A percentile compares a stretch with the other conserved stretches of the same genome.
Evolutionary conservation across 2,797 vertebrate genomes (phyloP).

Genomic region (Craterocephalus amniculus): DNA sequence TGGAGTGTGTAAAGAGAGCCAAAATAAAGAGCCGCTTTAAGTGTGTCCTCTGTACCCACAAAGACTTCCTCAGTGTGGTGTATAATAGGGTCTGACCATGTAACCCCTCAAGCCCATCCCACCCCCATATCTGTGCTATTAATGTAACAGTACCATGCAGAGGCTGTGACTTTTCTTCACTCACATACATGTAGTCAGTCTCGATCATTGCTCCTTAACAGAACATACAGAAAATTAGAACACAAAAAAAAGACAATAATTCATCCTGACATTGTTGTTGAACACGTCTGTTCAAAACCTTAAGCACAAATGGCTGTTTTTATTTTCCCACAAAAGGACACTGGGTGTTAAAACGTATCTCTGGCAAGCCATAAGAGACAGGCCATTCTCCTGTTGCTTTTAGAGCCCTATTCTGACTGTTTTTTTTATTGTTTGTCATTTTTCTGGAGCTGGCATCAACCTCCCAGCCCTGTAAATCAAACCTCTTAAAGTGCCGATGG

Average conservation of each 20-base stretch:
- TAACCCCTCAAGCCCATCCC: slow-evolving; percentile 75
- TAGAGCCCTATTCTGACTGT: slow-evolving; percentile 80
- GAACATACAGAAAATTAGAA: slow-evolving; percentile 70
- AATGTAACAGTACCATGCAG: slow-evolving; percentile 85
- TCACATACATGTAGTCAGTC: slow-evolving; percentile 88
- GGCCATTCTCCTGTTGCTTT: slow-evolving; percentile 85
- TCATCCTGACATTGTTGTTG: slow-evolving; percentile 72
- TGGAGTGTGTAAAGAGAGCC: slow-evolving; percentile 78
- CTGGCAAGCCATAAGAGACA: slow-evolving; percentile 85
- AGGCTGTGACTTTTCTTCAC: slow-evolving; percentile 78
- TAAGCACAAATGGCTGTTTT: slow-evolving; percentile 48
- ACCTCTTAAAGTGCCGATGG: slow-evolving; percentile 87
- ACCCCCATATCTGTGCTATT: slow-evolving; percentile 86
- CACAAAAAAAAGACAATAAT: slow-evolving; percentile 9
- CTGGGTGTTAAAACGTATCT: slow-evolving; percentile 89
- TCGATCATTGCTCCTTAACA: slow-evolving; percentile 79
- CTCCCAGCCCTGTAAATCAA: slow-evolving; percentile 86
- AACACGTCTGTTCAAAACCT: slow-evolving; percentile 81
- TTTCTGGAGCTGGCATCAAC: slow-evolving; percentile 86
- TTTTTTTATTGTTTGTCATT: slow-evolving; percentile 93
- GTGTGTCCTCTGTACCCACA: slow-evolving; percentile 77
- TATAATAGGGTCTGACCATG: slow-evolving; percentile 80
- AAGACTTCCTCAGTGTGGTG: slow-evolving; percentile 80
- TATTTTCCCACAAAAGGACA: slow-evolving; percentile 78
- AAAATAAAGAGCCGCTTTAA: slow-evolving; percentile 83